Evolutionary conservation across 2,888 invertebrate species (phyloP), one percentile per base, ranked within the genome.

Genomic region (Phlogophora meticulosa): DNA sequence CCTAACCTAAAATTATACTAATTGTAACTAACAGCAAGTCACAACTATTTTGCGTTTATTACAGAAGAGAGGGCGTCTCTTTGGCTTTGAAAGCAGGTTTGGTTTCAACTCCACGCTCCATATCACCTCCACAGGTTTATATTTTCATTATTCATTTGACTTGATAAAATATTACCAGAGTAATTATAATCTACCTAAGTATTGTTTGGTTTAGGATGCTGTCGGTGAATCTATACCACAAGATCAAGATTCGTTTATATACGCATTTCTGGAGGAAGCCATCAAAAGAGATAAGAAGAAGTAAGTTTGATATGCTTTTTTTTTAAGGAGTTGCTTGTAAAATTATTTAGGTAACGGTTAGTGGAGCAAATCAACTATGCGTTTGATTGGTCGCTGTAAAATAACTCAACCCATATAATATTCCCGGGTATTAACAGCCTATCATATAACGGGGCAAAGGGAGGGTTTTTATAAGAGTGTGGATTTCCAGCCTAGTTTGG

Each of bases 221-320:
- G 81, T 61, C 4, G 70, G 78, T 3, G 92, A 90, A 17, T 72
- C 85, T 0, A 67, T 90, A 17, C 88, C 91, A 1, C 89, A 87
- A 55, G 94, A 94, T 53, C 91, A 94, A 58, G 93, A 93, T 77
- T 95, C 94, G 0, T 90, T 93, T 53, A 91, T 95, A 60, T 95
- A 95, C 74, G 87, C 92, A 7, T 92, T 92, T 77, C 78, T 95
- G n/a, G 94, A 94, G 76, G 93, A 95, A 78, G 94, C 94, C 13
- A 89, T 94, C 17, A 94, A 94, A 75, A 88, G 86, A 43, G 94
- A 95, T 63, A 95, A 94, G 79, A 93, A 89, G 72, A 94, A 91
- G 95, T 94, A 65, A 90, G 91, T 85, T 38, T 11, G 1, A 3
- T 4, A 15, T 15, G 1, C n/a, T 5, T 1, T 36, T 9, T 28